These are phyloP conservation scores for Pterois miles DNA, from an alignment of 2,797 vertebrate genomes.

Conservation along the genomic window DNA sequence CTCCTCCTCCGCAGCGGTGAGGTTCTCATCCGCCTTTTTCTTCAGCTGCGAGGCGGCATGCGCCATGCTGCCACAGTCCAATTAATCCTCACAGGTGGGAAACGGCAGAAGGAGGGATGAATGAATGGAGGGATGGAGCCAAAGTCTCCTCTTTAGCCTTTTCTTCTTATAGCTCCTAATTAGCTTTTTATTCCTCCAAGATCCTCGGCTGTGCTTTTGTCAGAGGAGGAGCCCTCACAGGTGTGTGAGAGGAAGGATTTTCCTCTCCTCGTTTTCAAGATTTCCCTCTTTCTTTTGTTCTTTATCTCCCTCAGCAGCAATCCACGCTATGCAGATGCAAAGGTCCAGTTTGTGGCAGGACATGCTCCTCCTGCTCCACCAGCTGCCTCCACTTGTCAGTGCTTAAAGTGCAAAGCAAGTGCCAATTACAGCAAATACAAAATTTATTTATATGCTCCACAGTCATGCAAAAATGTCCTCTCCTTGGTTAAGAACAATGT, in stretches of 20 bases:
- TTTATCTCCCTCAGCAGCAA: conserved; percentile 38
- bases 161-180: conserved; percentile 29
- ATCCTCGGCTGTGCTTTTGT: conserved; percentile 25
- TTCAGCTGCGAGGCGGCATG: conserved; percentile 98
- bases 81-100: conserved; percentile 85
- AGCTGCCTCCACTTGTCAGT: conserved; percentile 25
- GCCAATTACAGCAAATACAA: conserved; percentile 31
- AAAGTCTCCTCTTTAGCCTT: conserved; percentile 36
- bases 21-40: conserved; percentile 96
- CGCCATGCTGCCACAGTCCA: conserved; percentile 89
- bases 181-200: conserved; percentile 29
- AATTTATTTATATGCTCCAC: conserved; percentile 18
- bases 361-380: conserved; percentile 35
- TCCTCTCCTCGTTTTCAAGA: conserved; percentile 30
- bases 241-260: conserved; percentile 33
- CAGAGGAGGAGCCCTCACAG: conserved; percentile 47
- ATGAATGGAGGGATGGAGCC: conserved; percentile 24
- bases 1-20: conserved; percentile 91
- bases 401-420: conserved; percentile 52
- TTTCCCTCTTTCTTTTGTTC: conserved; percentile 40
- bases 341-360: conserved; percentile 47
- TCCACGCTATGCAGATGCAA: conserved; percentile 40
- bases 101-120: conserved; percentile 34
- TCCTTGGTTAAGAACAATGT: conserved; percentile 12
- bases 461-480: conserved; percentile 16